A percentile compares a stretch with the other conserved stretches of the same genome.
Conservation (phyloP, 2,797 vertebrate genomes). For the Sebastes hubbsi region DNA sequence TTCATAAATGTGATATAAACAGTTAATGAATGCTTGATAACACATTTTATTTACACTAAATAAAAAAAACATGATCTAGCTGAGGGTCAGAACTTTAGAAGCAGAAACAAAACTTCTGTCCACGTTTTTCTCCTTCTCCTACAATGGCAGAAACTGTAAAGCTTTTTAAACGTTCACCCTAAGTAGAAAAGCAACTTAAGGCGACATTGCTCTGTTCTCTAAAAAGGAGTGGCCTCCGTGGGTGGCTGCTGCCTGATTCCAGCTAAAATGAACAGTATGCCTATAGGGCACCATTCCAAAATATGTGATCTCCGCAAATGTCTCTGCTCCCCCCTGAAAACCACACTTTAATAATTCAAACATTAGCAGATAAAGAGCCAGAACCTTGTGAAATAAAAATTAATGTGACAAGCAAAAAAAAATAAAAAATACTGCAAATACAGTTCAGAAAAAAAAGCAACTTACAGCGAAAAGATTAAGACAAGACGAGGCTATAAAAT, state of each 20-base stretch:
- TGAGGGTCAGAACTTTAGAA: background rate
- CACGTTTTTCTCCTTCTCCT: background rate
- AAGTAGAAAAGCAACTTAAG: constrained; percentile 22
- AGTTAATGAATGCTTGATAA: background rate
- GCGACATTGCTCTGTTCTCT: background rate
- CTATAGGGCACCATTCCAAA: constrained; percentile 63
- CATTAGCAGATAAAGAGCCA: constrained; percentile 53
- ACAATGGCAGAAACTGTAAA: background rate
- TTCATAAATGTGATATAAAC: background rate
- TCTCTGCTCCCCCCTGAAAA: constrained; percentile 51
- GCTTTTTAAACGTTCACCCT: constrained; percentile 15
- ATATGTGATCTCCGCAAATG: constrained; percentile 57
- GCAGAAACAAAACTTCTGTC: background rate
- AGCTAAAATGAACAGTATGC: constrained; percentile 26
- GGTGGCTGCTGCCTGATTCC: constrained; percentile 33
- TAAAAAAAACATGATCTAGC: background rate
- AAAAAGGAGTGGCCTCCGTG: constrained; percentile 6
- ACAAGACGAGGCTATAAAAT: background rate
- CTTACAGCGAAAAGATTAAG: background rate
- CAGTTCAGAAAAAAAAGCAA: background rate
- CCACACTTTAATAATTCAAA: constrained; percentile 77
- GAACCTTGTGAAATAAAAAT: constrained; percentile 50
- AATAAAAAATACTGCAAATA: background rate
- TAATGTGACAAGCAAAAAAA: constrained; percentile 22
- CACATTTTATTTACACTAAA: background rate